Evolutionary conservation across 2,797 vertebrate species (phyloP), one percentile per base, ranked within the genome.

Genomic region (Antrozous pallidus): DNA sequence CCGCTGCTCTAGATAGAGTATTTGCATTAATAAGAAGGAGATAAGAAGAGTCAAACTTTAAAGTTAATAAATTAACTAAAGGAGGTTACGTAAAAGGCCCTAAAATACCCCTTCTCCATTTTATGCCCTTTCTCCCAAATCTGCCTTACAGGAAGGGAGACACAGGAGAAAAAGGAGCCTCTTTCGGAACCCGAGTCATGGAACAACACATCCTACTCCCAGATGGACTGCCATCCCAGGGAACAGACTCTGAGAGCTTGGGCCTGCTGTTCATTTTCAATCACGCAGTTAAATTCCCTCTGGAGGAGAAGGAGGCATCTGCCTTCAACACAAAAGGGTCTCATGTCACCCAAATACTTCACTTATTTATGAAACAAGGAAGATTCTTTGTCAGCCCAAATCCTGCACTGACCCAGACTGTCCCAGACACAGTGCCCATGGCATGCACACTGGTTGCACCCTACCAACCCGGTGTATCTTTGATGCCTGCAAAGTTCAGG

Each of bases 321-420:
- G 47, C 77, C 88, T 84, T 97, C 97, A 96, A 96, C 96, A 97
- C 96, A 97, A 97, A 96, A 97, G 96, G 95, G 94, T 96, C 97
- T 93, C 95, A 33, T 96, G 90, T 98, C 97, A 97, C 97, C 97
- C 96, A 97, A 97, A 97, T 97, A 96, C 96, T 98, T 98, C 97
- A 97, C 94, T 98, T 98, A 98, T 97, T 98, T 97, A 97, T 97
- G 95, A 97, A 97, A 96, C 90, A 91, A 96, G 88, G 79, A 96
- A 97, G 95, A 97, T 97, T 97, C 95, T 96, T 98, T 97, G 96
- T 97, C 96, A 97, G 95, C 73, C 92, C 95, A 92, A 91, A 89
- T 69, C 69, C 94, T 82, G 38, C 77, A 94, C 94, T 96, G 96
- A 93, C 67, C 65, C 58, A 56, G 61, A 3, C n/a, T 36, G 47